Evolutionary conservation across 2,888 invertebrate species (phyloP), one percentile per base, ranked within the genome.

Genomic region (Nudaria mundana): DNA sequence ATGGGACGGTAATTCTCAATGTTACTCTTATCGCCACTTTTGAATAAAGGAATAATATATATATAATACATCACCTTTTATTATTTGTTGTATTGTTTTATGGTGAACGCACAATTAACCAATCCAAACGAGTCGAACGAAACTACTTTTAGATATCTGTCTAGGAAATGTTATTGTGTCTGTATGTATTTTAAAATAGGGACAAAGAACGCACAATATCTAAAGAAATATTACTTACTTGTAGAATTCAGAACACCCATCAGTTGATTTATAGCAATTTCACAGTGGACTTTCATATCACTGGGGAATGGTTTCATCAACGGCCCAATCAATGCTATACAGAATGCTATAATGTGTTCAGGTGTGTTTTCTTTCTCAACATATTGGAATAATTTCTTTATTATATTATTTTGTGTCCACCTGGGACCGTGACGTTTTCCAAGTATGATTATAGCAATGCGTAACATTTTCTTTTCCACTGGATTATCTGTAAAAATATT

Each of bases 381-480:
- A 4, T 83, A 62, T 6, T 73, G 44, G 23, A 89, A 50, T 42
- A 83, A 62, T 33, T 76, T 76, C 36, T 75, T 75, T 1, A 89
- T 64, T 8, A 89, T 75, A 43, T 82, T 68, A 23, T 71, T 81
- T 40, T 85, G 80, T 51, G 83, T 82, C 88, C 88, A 88, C n/a
- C 61, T 62, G 0, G 83, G 65, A 0, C 87, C 89, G 10, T 76
- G 70, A 1, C 89, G 73, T 59, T 89, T 89, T 5, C 79, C 80
- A 20, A 88, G 63, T 29, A 89, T 66, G 24, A 89, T 72, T 8
- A 86, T 44, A 10, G 82, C 68, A 31, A 79, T 48, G 45, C 79
- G 58, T 40, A 87, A 54, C 66, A 79, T 77, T 59, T 80, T 81
- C 37, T 59, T 72, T 43, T 85, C 81, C 5, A 66, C 29, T 10